A percentile compares a stretch with the other conserved stretches of the same genome.
phyloP scores from a whole-genome alignment of 2,113 vertebrate genomes.

The Protobothrops flavoviridis region DNA sequence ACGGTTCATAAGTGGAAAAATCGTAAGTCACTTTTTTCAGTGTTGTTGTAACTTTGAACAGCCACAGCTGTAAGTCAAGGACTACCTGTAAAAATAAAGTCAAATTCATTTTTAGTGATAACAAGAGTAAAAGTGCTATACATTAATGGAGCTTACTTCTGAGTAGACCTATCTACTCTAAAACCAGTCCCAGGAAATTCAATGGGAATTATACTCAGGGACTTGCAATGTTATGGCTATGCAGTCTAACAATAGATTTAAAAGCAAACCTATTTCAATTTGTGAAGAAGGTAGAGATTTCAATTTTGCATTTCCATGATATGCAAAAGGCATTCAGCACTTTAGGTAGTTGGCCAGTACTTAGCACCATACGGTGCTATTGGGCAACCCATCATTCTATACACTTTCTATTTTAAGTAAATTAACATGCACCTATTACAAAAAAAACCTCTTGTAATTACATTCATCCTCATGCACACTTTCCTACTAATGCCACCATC shows the following conservation, averaged over 20 bases:
- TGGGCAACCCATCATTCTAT: background rate
- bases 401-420: background rate
- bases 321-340: background rate
- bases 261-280: background rate
- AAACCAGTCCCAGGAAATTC: background rate
- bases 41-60: too few species aligned
- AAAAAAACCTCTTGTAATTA: background rate
- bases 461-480: background rate
- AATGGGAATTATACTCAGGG: background rate
- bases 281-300: background rate
- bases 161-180: background rate
- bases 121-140: background rate
- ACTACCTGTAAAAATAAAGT: background rate
- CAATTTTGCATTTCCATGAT: background rate
- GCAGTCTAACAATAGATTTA: background rate
- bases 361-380: background rate
- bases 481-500: background rate
- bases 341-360: background rate
- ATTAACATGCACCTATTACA: background rate
- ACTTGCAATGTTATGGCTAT: background rate
- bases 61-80: too few species aligned
- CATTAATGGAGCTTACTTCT: background rate
- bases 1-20: too few species aligned
- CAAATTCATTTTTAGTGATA: background rate
- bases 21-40: too few species aligned